A percentile compares a stretch with the other conserved stretches of the same genome.
Evolutionary conservation across 2,113 vertebrate genomes (phyloP).

Genomic region (Jaculus jaculus): DNA sequence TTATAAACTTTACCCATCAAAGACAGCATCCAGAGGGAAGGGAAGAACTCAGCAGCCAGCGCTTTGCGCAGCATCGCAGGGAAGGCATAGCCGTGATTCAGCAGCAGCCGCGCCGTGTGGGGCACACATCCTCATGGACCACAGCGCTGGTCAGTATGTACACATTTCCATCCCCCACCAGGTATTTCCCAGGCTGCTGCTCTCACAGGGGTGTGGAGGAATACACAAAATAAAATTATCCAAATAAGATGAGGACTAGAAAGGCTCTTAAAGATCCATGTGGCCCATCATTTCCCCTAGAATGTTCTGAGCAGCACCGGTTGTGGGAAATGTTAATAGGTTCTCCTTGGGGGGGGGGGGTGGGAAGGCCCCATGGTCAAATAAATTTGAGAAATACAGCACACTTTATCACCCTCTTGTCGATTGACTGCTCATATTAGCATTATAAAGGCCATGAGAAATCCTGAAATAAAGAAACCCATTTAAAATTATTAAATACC

Average conservation of each 20-base stretch:
- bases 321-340: constrained; percentile 65
- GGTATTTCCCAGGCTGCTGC: constrained; percentile 49
- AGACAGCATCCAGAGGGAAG: constrained; percentile 66
- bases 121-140: not conserved
- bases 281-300: constrained; percentile 35
- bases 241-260: constrained; percentile 55
- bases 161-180: not conserved
- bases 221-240: constrained; percentile 66
- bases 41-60: constrained; percentile 55
- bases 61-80: constrained; percentile 21
- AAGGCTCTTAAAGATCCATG: constrained; percentile 37
- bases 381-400: constrained; percentile 70
- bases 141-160: constrained; percentile 2
- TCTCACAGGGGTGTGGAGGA: constrained; percentile 32
- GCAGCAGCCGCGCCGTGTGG: not conserved
- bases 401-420: constrained; percentile 58
- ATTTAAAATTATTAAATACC: constrained; percentile 67
- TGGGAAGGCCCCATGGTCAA: constrained; percentile 58
- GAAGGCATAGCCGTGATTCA: not conserved
- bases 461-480: constrained; percentile 60
- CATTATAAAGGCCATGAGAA: constrained; percentile 68
- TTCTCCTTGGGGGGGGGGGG: too few relatives aligned
- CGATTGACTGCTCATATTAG: constrained; percentile 55
- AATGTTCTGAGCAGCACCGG: constrained; percentile 25
- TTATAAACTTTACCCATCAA: constrained; percentile 64